Evolutionary conservation across 2,888 invertebrate genomes (phyloP), one percentile per base, ranked within the genome.

Genomic region (Acrocyrtus sp.): DNA sequence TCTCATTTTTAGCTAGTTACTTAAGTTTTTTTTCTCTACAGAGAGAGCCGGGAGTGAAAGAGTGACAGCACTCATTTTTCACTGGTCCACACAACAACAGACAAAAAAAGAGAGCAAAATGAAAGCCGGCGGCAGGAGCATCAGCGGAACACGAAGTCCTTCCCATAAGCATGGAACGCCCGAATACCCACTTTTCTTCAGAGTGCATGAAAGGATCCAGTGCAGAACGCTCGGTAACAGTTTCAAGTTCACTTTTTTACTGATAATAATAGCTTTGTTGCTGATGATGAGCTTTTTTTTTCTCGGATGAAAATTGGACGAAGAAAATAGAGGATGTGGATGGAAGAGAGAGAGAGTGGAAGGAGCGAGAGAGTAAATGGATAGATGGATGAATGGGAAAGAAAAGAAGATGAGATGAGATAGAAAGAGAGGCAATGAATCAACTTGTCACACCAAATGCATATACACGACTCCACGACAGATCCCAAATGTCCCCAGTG

Each of bases 51-150:
- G 70, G 70, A 70, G 70, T 70, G 70, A 66, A 57, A 76, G 78
- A 79, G 75, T 78, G 79, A 79, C 79, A 79, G 78, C 68, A 56
- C 79, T 79, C 79, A 79, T 79, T 79, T 79, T 79, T 79, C 79
- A 79, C 76, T 68, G 72, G 75, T 43, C 70, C 63, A 65, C 65
- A 65, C 65, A 70, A 57, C 56, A 57, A 70, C 48, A 69, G 26
- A 58, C 26, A 58, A 58, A 15, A 41, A 58, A 45, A 61, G 62
- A 39, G 61, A 60, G 60, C 26, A 67, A 67, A 67, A 58, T 67
- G 58, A 67, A 68, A 60, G 58, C 68, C 61, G 60, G n/a, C 60
- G 68, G 68, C 67, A 58, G 8, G 15, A 45, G 26, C 34, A 45
- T 10, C 1, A 17, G 24, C n/a, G n/a, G 26, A 15, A 50, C 53